phyloP scores from a whole-genome alignment of 2,797 vertebrate species.

The Phalanger gymnotis region DNA sequence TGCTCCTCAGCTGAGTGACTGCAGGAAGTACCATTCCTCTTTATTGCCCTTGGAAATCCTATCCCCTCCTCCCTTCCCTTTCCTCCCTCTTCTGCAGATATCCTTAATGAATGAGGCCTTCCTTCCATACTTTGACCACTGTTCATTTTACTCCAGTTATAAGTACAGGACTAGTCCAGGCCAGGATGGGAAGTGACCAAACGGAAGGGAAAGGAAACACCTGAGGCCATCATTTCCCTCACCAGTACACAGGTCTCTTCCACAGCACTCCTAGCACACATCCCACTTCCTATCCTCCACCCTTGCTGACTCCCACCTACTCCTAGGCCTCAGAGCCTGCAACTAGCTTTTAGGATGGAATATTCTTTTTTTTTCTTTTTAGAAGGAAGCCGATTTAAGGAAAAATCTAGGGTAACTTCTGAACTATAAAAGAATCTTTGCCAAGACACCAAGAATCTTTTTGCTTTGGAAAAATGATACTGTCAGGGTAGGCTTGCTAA shows the following conservation, averaged over 20 bases:
- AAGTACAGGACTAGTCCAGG: neutral
- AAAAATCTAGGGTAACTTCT: neutral
- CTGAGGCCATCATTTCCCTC: neutral
- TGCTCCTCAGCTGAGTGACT: neutral
- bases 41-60: neutral
- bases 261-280: neutral
- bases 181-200: neutral
- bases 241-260: neutral
- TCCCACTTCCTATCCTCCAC: neutral
- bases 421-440: neutral
- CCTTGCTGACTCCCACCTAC: neutral
- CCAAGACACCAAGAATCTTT: neutral
- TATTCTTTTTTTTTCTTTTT: neutral
- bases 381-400: neutral
- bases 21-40: neutral
- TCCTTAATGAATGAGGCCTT: neutral
- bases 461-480: neutral
- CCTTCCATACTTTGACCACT: neutral
- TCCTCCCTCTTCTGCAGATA: neutral
- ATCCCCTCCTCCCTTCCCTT: neutral
- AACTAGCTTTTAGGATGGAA: neutral
- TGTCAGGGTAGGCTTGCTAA: neutral
- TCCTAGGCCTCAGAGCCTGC: neutral
- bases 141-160: neutral
- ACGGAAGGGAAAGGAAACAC: neutral